phyloP scores from a whole-genome alignment of 1,140 invertebrate species.

The Drosophila malerkotliana region DNA sequence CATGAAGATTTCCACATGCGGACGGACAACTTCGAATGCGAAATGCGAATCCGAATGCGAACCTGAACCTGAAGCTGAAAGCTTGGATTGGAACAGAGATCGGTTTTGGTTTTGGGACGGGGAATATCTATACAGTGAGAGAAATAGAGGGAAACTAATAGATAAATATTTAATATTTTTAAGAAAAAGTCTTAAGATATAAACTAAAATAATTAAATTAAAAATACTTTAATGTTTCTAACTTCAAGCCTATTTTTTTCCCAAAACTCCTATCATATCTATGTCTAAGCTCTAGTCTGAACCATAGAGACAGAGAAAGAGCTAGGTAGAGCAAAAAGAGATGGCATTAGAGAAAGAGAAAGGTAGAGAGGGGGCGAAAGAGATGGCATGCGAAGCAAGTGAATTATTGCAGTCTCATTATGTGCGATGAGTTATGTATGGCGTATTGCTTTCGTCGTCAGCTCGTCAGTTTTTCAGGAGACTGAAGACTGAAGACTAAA shows the following conservation, averaged over 20 bases:
- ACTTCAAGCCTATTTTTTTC: no score
- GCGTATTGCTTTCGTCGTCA: constrained; percentile 83
- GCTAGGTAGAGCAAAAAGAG: constrained; percentile 13
- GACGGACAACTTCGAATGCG: constrained; percentile 39
- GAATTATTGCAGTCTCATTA: constrained; percentile 84
- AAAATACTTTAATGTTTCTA: no score
- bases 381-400: constrained; percentile 80
- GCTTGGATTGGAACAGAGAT: background rate
- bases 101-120: constrained; percentile 1
- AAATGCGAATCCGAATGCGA: constrained; percentile 37
- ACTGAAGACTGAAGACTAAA: background rate
- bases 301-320: background rate
- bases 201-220: background rate
- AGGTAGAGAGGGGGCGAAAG: constrained; percentile 31
- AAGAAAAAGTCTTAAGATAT: background rate
- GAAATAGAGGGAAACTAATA: background rate
- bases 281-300: constrained; percentile 1
- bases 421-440: constrained; percentile 84
- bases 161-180: no score
- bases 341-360: constrained; percentile 39
- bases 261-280: no score
- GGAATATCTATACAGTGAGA: constrained; percentile 6
- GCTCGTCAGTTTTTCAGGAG: constrained; percentile 57
- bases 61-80: constrained; percentile 27
- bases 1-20: constrained; percentile 80